A percentile compares a stretch with the other conserved stretches of the same genome.
Evolutionary conservation across 64 coral and sea anemone genomes (phyloP).

Genomic region (Porites australiensis): DNA sequence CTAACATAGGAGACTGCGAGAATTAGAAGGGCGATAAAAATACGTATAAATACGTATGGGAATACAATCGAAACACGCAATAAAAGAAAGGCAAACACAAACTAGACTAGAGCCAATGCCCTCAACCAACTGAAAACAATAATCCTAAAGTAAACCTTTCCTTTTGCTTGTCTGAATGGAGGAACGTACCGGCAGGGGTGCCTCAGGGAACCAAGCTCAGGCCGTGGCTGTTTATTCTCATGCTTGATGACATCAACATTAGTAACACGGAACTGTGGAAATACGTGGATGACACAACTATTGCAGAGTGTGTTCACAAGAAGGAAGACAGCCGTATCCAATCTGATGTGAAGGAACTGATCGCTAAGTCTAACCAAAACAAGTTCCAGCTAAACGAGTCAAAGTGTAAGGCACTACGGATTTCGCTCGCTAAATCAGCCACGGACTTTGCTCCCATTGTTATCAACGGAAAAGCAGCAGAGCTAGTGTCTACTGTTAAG

Average conservation of each 20-base stretch:
- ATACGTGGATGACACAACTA: slow-evolving; percentile 39
- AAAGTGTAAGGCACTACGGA: not conserved
- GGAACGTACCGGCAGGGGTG: slow-evolving; percentile 23
- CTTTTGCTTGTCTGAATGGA: too few species aligned
- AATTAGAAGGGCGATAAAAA: too few species aligned
- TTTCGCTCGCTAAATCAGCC: slow-evolving; percentile 37
- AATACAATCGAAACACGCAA: too few species aligned
- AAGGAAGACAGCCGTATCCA: slow-evolving; percentile 14
- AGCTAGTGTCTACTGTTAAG: slow-evolving; percentile 41
- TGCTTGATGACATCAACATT: slow-evolving; percentile 12
- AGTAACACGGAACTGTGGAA: slow-evolving; percentile 31
- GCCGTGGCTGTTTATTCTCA: slow-evolving; percentile 35
- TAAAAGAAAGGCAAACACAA: too few species aligned
- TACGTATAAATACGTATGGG: too few species aligned
- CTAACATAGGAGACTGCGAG: too few species aligned
- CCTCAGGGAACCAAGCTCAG: slow-evolving; percentile 43
- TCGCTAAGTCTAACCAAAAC: too few species aligned
- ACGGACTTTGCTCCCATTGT: slow-evolving; percentile 37
- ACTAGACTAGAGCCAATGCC: too few species aligned
- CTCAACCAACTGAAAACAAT: too few species aligned
- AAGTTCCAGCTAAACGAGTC: too few species aligned
- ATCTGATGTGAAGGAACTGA: not conserved
- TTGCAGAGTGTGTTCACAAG: slow-evolving; percentile 50
- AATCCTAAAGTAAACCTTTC: too few species aligned
- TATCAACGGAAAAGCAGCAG: slow-evolving; percentile 23